Base-by-base conservation (phyloP, 2,888 invertebrate species). In the Anaspis maculata region DNA sequence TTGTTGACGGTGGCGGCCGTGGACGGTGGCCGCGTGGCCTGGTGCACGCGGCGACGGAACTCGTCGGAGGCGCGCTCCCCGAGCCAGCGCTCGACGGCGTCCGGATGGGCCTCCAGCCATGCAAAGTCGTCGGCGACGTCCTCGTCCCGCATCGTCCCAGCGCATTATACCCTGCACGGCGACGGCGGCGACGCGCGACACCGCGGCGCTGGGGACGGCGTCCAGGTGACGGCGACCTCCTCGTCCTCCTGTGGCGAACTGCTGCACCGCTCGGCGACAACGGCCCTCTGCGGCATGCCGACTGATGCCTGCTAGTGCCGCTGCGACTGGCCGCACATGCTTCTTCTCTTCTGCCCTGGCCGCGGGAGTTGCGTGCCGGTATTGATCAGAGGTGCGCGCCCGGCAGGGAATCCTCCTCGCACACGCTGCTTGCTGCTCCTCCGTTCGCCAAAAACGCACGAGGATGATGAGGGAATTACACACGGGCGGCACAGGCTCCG, bases 31-130 rank as follows among this genome's bases (percentile, higher is more conserved):
- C n/a, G n/a, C n/a, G 52, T 44, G 24, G 63, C 64, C 38, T 57
- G 52, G 46, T 57, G 60, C 25, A 61, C 54, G 29, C 57, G 56
- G 42, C 57, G 56, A 25, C 57, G 54, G 16, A 63, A 52, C 34
- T 60, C 62, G 36, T 49, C 76, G 75, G 55, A 83, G 60, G 87
- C 87, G 56, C 79, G 79, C 47, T 87, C 83, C 33, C 74, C 73
- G 45, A 88, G 67, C 82, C 86, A 89, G 53, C 74, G 73, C 59
- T 87, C 86, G 51, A 84, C 71, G 29, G 77, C 69, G 38, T 69
- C 75, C 2, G 81, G 79, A 59, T 85, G 82, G 32, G 71, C 66
- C 48, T 78, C 77, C 41, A 77, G 53, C 64, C 64, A 66, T 39
- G 46, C 43, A 41, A 48, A 46, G 41, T 54, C 51, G 62, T 57